Conservation (phyloP, 37 sponge, comb jelly and placozoan genomes). For the Axinella damicornis region DNA sequence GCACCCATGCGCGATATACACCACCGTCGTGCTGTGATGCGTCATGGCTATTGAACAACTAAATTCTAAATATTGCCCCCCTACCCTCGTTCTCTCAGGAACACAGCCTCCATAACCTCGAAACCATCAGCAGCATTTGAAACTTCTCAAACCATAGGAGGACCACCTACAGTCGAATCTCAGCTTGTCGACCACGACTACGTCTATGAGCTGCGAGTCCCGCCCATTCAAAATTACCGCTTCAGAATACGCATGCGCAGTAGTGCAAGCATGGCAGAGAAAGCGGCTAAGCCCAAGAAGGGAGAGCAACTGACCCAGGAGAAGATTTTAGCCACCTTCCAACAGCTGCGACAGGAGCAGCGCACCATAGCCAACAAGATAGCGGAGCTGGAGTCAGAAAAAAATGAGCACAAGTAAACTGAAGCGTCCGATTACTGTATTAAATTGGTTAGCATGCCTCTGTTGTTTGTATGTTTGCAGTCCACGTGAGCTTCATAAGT, state of each 20-base stretch:
- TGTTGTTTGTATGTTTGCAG: no score
- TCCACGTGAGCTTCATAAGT: no score
- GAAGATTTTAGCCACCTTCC: slow-evolving; percentile 73
- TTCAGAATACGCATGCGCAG: slow-evolving; percentile 49
- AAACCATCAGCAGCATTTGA: no score
- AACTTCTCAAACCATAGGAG: no score
- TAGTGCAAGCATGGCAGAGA: slow-evolving; percentile 47
- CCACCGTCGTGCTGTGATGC: no score
- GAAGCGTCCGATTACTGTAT: no score
- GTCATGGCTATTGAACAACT: not conserved
- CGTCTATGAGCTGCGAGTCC: no score
- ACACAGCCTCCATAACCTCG: slow-evolving; percentile 18
- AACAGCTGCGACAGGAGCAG: slow-evolving; percentile 89
- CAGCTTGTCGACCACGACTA: no score
- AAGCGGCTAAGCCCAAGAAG: slow-evolving; percentile 13
- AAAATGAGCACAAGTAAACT: slow-evolving; percentile 89
- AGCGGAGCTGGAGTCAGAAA: slow-evolving; percentile 89
- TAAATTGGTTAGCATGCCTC: no score
- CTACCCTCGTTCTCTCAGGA: not conserved
- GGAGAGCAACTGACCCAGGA: slow-evolving; percentile 48
- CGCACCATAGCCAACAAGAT: slow-evolving; percentile 85
- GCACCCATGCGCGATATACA: no score
- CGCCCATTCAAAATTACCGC: not conserved
- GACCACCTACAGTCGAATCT: no score
- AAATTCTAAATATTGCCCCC: not conserved